phyloP scores from a whole-genome alignment of 2,797 vertebrate genomes.

The Sebastes trivittatus region DNA sequence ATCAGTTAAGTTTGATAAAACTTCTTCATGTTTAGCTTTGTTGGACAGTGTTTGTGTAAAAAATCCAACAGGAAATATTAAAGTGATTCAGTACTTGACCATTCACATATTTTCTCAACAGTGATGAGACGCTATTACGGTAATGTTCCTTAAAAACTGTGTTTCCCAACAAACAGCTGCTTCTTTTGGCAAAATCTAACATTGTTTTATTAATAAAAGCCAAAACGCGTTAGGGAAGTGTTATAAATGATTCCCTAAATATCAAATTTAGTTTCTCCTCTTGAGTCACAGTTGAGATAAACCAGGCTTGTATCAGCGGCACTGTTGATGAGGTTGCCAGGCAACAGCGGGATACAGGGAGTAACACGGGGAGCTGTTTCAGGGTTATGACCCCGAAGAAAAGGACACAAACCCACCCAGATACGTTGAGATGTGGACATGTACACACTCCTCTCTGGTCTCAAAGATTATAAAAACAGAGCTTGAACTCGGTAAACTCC shows the following conservation, averaged over 20 bases:
- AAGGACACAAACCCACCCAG: constrained; percentile 20
- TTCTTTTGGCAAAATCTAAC: constrained; percentile 14
- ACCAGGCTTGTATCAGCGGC: constrained; percentile 39
- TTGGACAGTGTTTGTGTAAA: not conserved
- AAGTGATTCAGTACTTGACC: not conserved
- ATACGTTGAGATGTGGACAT: constrained; percentile 48
- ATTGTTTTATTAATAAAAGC: not conserved
- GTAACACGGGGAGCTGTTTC: constrained; percentile 28
- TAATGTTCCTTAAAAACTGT: constrained; percentile 8
- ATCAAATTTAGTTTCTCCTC: constrained; percentile 18
- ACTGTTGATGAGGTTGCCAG: constrained; percentile 64
- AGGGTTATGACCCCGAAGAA: constrained; percentile 43
- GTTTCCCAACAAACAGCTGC: constrained; percentile 2
- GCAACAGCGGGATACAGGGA: constrained; percentile 40
- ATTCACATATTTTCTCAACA: not conserved
- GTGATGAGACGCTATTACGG: not conserved
- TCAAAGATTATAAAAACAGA: constrained; percentile 13
- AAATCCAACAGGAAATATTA: not conserved
- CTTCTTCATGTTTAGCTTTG: not conserved
- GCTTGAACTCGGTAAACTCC: constrained; percentile 12
- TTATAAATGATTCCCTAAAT: constrained; percentile 23
- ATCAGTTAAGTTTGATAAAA: not conserved
- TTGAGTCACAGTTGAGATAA: constrained; percentile 44
- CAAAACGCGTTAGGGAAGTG: constrained; percentile 35
- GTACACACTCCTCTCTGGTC: constrained; percentile 19